phyloP scores from a whole-genome alignment of 2,797 vertebrate genomes.

The Lemur catta region DNA sequence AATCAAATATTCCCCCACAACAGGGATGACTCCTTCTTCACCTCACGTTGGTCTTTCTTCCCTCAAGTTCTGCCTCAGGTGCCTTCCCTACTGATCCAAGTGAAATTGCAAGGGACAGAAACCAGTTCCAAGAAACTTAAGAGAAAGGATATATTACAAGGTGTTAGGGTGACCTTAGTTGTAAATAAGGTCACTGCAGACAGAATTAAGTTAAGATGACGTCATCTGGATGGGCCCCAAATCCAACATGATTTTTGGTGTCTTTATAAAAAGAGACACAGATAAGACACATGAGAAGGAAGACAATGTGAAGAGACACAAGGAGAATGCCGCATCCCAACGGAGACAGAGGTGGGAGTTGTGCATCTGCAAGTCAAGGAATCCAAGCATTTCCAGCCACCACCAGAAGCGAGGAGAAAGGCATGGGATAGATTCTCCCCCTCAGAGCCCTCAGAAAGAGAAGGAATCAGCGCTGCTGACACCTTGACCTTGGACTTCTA shows the following conservation, averaged over 20 bases:
- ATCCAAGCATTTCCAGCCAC: not conserved
- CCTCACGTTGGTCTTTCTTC: not conserved
- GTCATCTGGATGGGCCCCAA: not conserved
- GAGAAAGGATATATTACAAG: not conserved
- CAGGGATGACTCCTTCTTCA: not conserved
- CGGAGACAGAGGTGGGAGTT: not conserved
- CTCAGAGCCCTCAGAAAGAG: not conserved
- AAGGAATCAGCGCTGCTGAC: no score
- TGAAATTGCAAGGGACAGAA: not conserved
- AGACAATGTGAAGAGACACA: fast-evolving
- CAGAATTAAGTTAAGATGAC: not conserved
- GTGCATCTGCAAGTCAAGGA: not conserved
- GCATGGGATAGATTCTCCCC: not conserved
- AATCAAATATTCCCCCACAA: not conserved
- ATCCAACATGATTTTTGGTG: not conserved
- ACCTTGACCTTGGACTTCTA: not conserved
- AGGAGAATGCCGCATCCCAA: fast-evolving
- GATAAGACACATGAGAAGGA: not conserved
- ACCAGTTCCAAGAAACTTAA: not conserved
- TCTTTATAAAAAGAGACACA: not conserved
- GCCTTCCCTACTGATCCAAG: not conserved
- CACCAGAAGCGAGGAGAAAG: not conserved
- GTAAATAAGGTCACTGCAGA: not conserved
- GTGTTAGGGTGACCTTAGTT: not conserved
- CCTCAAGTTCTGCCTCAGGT: not conserved